Base-by-base conservation (phyloP, 2,797 vertebrate species). In the Distichodus sexfasciatus region DNA sequence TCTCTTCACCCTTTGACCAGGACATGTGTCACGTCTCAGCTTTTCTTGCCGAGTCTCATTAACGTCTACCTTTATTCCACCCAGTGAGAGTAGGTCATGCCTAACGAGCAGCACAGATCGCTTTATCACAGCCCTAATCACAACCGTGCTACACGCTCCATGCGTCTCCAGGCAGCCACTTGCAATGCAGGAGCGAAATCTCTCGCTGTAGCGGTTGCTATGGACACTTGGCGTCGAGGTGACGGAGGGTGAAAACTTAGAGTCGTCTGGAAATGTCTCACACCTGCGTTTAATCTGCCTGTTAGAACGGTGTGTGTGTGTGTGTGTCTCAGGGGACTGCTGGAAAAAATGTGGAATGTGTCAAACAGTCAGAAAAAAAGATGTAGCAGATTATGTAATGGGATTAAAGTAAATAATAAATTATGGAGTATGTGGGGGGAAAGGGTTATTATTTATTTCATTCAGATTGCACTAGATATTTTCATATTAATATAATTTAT, bases 151-250 rank as follows among this genome's bases (percentile, higher is more conserved):
- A 41, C 36, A 59, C 21, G 14, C 12, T 40, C 10, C 10, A 31
- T 8, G 21, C n/a, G 38, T 60, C 40, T 17, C 33, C 26, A 60
- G 19, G 54, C 40, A 55, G 40, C 47, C 35, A 21, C 29, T 40
- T 48, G 61, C 50, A 19, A 70, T 41, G 41, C 61, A n/a, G 44
- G 40, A 17, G n/a, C 66, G 55, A 19, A 53, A 59, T n/a, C 61
- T 40, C 61, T 24, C 9, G 38, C 19, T 66, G 48, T 61, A 44
- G 36, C 28, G 57, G 60, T 65, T 75, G 55, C 73, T 66, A 75
- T 75, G 62, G 73, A 66, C 40, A 71, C 67, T 50, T 33, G 53
- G 40, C 29, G 4, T 19, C 28, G 36, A 28, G 38, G 46, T 54
- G 55, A 64, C 29, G 44, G 36, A 57, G 26, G 44, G 36, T 19